phyloP scores from a whole-genome alignment of 2,113 vertebrate species.

The Amia ocellicauda region DNA sequence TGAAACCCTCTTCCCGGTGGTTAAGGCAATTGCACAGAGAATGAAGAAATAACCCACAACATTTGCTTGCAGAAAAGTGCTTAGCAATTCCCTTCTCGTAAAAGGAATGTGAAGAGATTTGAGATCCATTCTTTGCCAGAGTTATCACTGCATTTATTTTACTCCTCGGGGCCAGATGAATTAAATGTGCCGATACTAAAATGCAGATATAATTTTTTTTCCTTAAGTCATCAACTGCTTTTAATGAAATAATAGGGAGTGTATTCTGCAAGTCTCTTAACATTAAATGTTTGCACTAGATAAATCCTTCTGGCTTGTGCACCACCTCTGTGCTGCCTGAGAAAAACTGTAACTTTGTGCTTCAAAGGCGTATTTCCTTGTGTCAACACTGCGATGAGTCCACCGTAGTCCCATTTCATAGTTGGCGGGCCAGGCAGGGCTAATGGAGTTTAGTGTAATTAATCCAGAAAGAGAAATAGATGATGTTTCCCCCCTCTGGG shows the following conservation, averaged over 20 bases:
- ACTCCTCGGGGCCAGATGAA: no score
- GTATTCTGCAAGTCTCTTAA: background rate
- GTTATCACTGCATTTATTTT: no score
- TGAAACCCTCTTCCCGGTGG: no score
- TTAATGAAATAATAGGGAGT: conserved; percentile 7
- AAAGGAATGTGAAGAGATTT: no score
- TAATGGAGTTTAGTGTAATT: no score
- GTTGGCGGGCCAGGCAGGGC: no score
- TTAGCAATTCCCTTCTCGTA: background rate
- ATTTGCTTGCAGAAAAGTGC: background rate
- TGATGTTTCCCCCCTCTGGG: no score
- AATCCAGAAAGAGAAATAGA: no score
- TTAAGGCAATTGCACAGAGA: no score
- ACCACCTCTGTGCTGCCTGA: background rate
- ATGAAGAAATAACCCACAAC: background rate
- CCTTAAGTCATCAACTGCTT: background rate
- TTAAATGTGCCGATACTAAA: no score
- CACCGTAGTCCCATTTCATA: background rate
- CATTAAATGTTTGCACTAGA: conserved; percentile 3
- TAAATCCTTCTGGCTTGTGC: background rate
- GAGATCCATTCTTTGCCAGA: no score
- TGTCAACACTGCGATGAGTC: background rate
- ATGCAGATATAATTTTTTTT: background rate
- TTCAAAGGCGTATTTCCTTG: background rate
- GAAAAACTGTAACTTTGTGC: background rate